Evolutionary conservation across 2,797 vertebrate species (phyloP).

Genomic region (Fistularia commersonii): DNA sequence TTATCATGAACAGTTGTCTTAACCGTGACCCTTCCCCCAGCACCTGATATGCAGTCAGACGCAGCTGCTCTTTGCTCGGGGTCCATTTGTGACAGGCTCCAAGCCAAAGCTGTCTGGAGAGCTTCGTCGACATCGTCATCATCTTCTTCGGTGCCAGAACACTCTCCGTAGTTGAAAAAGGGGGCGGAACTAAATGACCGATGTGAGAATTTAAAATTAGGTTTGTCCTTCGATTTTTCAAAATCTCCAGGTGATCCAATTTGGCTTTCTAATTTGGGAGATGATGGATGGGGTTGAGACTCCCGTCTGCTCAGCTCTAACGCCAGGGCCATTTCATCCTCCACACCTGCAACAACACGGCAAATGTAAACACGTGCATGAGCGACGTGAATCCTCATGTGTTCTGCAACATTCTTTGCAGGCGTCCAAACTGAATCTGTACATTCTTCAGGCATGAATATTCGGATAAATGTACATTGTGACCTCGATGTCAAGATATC

Average conservation of each 20-base stretch:
- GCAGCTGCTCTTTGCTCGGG: constrained; percentile 81
- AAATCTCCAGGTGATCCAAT: constrained; percentile 48
- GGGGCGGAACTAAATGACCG: constrained; percentile 77
- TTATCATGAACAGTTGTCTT: constrained; percentile 11
- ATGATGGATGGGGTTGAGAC: constrained; percentile 47
- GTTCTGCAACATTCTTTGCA: background rate
- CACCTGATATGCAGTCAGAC: constrained; percentile 75
- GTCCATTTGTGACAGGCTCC: constrained; percentile 96
- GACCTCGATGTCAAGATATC: too few relatives aligned
- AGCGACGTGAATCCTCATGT: background rate
- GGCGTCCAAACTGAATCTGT: background rate
- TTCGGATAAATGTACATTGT: too few relatives aligned
- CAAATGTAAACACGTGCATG: constrained; percentile 3
- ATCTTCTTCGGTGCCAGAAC: constrained; percentile 44
- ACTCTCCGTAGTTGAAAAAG: constrained; percentile 61
- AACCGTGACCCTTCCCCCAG: constrained; percentile 43
- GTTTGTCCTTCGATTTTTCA: constrained; percentile 36
- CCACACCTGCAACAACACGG: constrained; percentile 76
- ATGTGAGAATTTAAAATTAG: constrained; percentile 44
- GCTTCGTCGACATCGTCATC: constrained; percentile 89
- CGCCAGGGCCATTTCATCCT: constrained; percentile 89
- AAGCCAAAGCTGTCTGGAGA: constrained; percentile 95
- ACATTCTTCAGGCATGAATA: background rate
- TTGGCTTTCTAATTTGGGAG: constrained; percentile 46
- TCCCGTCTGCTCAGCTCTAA: constrained; percentile 92